Percentiles rank a stretch among this genome's conserved stretches.
These are phyloP conservation scores for Oligia fasciuncula DNA, from an alignment of 2,888 invertebrate species.

Conservation along the genomic window DNA sequence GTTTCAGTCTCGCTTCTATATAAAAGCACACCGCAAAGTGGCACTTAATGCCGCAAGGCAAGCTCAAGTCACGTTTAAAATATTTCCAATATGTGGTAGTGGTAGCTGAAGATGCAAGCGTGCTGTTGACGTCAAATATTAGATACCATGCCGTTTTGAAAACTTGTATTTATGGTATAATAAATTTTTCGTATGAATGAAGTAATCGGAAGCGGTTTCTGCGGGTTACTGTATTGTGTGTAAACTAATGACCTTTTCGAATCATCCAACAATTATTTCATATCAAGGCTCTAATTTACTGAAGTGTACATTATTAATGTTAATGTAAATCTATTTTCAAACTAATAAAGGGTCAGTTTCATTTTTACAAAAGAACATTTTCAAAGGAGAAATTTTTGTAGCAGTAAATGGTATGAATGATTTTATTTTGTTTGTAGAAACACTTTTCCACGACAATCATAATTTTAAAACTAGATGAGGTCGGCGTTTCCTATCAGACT, in stretches of 20 bases:
- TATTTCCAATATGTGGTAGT: conserved; percentile 20
- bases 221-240: neutral
- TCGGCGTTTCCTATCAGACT: neutral
- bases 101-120: neutral
- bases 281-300: neutral
- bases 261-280: neutral
- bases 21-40: conserved; percentile 17
- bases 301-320: neutral
- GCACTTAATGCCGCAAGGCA: conserved; percentile 19
- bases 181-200: neutral
- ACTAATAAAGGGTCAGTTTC: neutral
- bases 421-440: neutral
- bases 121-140: conserved; percentile 26
- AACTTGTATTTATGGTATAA: neutral
- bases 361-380: neutral
- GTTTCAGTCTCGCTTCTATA: neutral
- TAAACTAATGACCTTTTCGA: neutral
- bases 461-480: neutral
- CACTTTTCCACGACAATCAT: neutral
- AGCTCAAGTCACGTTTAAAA: conserved; percentile 36
- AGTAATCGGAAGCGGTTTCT: neutral
- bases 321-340: neutral
- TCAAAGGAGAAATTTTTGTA: too few species aligned
- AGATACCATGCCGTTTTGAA: neutral
- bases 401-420: neutral